phyloP scores from a whole-genome alignment of 2,888 invertebrate genomes.

The Hirtodrosophila alboralis region DNA sequence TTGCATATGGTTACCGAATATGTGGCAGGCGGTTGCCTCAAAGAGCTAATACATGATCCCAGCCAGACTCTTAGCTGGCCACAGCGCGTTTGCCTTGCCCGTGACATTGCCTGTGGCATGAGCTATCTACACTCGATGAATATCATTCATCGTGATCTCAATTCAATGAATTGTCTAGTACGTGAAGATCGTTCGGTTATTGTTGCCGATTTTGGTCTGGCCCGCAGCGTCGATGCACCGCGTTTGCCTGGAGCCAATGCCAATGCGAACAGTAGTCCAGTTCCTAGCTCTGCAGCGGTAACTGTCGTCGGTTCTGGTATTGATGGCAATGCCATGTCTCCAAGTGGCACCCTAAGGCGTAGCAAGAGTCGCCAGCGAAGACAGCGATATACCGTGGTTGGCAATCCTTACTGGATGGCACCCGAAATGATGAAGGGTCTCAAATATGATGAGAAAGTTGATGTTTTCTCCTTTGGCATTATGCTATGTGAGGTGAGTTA shows the following conservation, averaged over 20 bases:
- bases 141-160: constrained; percentile 97
- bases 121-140: constrained; percentile 97
- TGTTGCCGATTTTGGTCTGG: constrained; percentile 97
- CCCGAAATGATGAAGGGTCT: constrained; percentile 99
- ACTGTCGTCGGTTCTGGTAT: background rate
- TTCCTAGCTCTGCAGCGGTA: constrained; percentile 5
- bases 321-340: constrained; percentile 48
- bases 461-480: constrained; percentile 97
- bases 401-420: constrained; percentile 99
- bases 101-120: constrained; percentile 97
- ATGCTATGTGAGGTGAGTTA: constrained; percentile 93
- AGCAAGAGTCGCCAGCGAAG: constrained; percentile 89
- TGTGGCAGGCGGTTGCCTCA: constrained; percentile 95
- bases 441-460: constrained; percentile 97
- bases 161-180: constrained; percentile 97
- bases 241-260: constrained; percentile 38
- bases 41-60: constrained; percentile 91
- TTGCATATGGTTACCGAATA: constrained; percentile 96
- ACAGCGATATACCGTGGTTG: constrained; percentile 97
- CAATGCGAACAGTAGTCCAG: constrained; percentile 13
- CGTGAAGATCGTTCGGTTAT: constrained; percentile 95
- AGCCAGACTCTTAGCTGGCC: constrained; percentile 90
- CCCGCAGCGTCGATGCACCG: constrained; percentile 88
- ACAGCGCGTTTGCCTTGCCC: constrained; percentile 92
- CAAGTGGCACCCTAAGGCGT: constrained; percentile 84